A percentile compares a stretch with the other conserved stretches of the same genome.
Conservation (phyloP, 2,797 vertebrate genomes). For the Crypturellus tataupa region DNA sequence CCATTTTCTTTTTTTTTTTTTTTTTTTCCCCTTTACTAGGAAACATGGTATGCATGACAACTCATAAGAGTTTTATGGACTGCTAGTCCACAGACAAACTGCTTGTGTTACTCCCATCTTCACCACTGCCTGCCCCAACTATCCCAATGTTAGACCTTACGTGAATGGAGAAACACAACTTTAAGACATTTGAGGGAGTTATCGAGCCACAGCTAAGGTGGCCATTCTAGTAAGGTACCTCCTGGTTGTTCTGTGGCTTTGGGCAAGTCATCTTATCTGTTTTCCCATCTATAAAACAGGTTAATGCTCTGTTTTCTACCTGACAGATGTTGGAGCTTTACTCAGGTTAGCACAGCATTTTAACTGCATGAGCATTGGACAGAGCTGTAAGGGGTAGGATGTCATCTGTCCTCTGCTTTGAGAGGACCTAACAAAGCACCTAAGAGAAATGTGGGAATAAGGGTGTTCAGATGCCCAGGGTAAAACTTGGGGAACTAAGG, state of each 20-base stretch:
- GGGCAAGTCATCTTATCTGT: not conserved
- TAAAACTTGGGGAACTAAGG: not conserved
- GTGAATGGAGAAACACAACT: not conserved
- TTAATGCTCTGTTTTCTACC: conserved; percentile 53
- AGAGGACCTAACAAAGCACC: not conserved
- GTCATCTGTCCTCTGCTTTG: not conserved
- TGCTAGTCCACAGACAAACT: not conserved
- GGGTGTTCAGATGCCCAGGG: not conserved
- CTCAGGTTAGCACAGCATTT: not conserved
- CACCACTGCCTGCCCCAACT: not conserved
- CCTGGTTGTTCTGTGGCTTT: conserved; percentile 32
- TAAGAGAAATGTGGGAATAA: not conserved
- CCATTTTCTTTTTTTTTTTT: too few relatives aligned
- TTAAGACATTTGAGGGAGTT: not conserved
- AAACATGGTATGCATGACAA: rapidly evolving
- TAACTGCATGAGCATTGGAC: not conserved
- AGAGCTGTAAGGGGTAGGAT: not conserved
- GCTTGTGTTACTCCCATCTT: not conserved
- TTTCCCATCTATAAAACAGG: conserved; percentile 62
- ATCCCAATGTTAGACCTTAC: not conserved
- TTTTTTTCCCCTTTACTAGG: not conserved
- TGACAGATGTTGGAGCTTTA: conserved; percentile 27
- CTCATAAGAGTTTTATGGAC: not conserved
- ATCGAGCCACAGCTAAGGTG: not conserved
- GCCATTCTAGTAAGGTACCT: not conserved